Conservation (phyloP, 2,888 invertebrate species). For the Ctenicera cuprea region DNA sequence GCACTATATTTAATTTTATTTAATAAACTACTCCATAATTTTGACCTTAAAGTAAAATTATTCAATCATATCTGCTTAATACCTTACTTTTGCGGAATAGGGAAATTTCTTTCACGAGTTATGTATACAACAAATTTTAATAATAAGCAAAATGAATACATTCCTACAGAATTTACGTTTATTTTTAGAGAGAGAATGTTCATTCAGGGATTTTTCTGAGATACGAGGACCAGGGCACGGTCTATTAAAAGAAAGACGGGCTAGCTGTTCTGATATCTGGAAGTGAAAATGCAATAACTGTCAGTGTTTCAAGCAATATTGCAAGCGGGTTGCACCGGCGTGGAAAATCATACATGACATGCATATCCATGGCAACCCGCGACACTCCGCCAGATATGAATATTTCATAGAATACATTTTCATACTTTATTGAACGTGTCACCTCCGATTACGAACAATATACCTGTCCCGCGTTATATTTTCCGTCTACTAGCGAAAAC, state of each 20-base stretch:
- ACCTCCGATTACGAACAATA: constrained; percentile 73
- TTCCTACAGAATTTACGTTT: constrained; percentile 17
- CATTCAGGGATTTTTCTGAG: constrained; percentile 30
- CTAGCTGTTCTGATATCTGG: constrained; percentile 49
- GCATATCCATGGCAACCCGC: constrained; percentile 72
- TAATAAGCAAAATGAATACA: constrained; percentile 7
- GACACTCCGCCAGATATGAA: constrained; percentile 70
- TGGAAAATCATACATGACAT: constrained; percentile 72
- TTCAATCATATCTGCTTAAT: too few relatives aligned
- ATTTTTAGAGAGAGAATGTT: constrained; percentile 12
- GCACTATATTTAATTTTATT: too few relatives aligned
- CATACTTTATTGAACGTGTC: constrained; percentile 75
- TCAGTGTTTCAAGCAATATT: constrained; percentile 64
- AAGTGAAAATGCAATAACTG: constrained; percentile 72
- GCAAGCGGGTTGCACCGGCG: constrained; percentile 67
- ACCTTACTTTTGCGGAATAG: neutral
- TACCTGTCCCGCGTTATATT: constrained; percentile 67
- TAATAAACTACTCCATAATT: too few relatives aligned
- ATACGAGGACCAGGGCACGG: constrained; percentile 25
- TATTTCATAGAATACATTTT: constrained; percentile 74
- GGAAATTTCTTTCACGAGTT: neutral
- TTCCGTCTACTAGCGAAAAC: constrained; percentile 50
- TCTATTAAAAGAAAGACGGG: constrained; percentile 47
- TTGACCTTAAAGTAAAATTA: too few relatives aligned
- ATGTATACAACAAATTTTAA: neutral